Evolutionary conservation across 2,113 vertebrate genomes (phyloP), one percentile per base, ranked within the genome.

Genomic region (Illadopsis cleaveri): DNA sequence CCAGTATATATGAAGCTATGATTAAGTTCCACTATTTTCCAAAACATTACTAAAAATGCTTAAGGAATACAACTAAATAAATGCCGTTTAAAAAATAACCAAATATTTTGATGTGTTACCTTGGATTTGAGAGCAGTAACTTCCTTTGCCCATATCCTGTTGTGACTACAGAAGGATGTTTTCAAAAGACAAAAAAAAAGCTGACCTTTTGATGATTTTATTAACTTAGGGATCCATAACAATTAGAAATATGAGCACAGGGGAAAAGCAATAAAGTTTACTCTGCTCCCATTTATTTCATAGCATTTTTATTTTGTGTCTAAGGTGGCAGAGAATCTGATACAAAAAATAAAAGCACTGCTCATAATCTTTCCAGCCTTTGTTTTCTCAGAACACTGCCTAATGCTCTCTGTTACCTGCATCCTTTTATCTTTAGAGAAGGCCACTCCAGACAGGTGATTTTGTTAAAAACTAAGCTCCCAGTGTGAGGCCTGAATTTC

Each of bases 161-260:
- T 92, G 62, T 88, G 53, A 62, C 64, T 87, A 51, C 30, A 84
- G 71, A 82, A 81, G 50, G 82, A 86, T 70, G 48, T 89, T 93
- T 93, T 80, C 44, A 37, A 60, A 85, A 65, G 16, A 31, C n/a
- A 50, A 54, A 85, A 50, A 72, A 80, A 61, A 83, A 35, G 0
- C 42, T 93, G 88, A 95, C 90, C 75, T 95, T 95, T 83, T 90
- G 82, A 77, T 93, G 54, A 92, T 94, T 94, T 85, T 94, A 87
- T 92, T 95, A 91, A 91, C 75, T 92, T 92, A 86, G 79, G 30
- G 44, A 78, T n/a, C 22, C n/a, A 61, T 92, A 81, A 91, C 92
- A 83, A 92, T 95, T 96, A 96, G 70, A 95, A 96, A 93, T 89
- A 95, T 15, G 69, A 82, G 48, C 44, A 78, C 42, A 88, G 64